Percentiles rank a stretch among this genome's conserved stretches.
These are phyloP conservation scores for Agrotis clavis DNA, from an alignment of 2,888 invertebrate species.

Conservation along the genomic window DNA sequence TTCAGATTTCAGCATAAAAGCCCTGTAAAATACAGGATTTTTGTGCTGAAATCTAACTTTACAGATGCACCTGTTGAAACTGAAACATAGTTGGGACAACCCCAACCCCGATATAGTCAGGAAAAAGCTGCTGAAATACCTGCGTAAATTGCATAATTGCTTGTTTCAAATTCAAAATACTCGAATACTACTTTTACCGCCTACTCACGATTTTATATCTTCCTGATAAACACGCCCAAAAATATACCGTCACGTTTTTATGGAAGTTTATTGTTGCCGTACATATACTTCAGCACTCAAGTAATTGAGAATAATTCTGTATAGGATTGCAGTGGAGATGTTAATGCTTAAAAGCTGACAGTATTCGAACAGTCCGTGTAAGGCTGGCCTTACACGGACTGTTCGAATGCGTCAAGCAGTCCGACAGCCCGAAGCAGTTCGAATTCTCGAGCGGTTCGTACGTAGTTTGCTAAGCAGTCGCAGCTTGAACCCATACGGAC, in stretches of 20 bases:
- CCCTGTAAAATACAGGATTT: neutral
- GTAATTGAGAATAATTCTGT: constrained; percentile 30
- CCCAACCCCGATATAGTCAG: too few species aligned
- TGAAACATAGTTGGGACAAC: too few species aligned
- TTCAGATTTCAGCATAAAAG: neutral
- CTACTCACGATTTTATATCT: constrained; percentile 5
- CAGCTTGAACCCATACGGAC: too few species aligned
- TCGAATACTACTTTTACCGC: neutral
- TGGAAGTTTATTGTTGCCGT: constrained; percentile 31
- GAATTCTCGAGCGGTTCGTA: too few species aligned
- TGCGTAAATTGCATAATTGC: neutral
- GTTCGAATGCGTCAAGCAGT: too few species aligned
- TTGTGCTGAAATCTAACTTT: too few species aligned
- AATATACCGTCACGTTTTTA: constrained; percentile 32
- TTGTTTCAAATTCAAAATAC: neutral
- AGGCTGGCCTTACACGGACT: too few species aligned
- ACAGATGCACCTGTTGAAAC: too few species aligned
- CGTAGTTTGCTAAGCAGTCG: too few species aligned
- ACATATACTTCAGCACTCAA: constrained; percentile 41
- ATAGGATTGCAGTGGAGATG: constrained; percentile 21
- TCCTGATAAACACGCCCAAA: constrained; percentile 7
- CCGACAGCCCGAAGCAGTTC: too few species aligned
- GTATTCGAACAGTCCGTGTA: neutral
- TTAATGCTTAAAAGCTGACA: constrained; percentile 18
- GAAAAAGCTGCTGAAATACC: neutral